Base-by-base conservation (phyloP, 2,113 vertebrate species). In the Oreochromis tanganicae region DNA sequence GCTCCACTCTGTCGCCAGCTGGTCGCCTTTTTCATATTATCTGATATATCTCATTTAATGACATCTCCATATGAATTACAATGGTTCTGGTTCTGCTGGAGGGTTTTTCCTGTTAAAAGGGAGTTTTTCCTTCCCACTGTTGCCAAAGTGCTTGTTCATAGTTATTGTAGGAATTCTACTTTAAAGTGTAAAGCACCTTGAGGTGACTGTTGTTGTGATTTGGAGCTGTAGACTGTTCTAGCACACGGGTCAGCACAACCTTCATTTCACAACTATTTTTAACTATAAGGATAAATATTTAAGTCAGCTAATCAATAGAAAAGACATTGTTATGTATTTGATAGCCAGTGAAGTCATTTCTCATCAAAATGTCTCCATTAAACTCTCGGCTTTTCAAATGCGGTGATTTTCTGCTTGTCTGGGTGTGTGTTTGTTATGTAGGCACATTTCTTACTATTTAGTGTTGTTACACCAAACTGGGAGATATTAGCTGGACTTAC, bases 131-230 rank as follows among this genome's bases (percentile, higher is more conserved):
- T 38, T 38, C 17, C 61, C 34, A 7, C 61, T 38, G 61, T 38
- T 4, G 0, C 10, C 61, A 5, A 5, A 2, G 27, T 32, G 27
- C 56, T 66, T 5, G 61, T 10, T 66, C 34, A 0, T n/a, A 38
- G 10, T 56, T 56, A 56, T 56, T 56, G 32, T 63, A 36, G 9
- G 16, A 32, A 63, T 36, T 61, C 32, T 38, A 7, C 61, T 1
- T 38, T 38, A 43, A 5, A 43, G 5, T 43, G 41, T 43, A 38
- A 1, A 38, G 61, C 61, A 38, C 6, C 2, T 66, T 38, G 34
- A 66, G 34, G 34, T 66, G 61, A 66, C 17, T 4, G 17, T 1
- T 36, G 61, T 66, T 66, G 32, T 66, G 34, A 66, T 66, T 38
- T 0, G 0, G 34, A 38, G 34, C 61, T 66, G 32, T 73, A 73